These are phyloP conservation scores for Fissipunctia ypsillon DNA, from an alignment of 2,888 invertebrate species.

Conservation along the genomic window DNA sequence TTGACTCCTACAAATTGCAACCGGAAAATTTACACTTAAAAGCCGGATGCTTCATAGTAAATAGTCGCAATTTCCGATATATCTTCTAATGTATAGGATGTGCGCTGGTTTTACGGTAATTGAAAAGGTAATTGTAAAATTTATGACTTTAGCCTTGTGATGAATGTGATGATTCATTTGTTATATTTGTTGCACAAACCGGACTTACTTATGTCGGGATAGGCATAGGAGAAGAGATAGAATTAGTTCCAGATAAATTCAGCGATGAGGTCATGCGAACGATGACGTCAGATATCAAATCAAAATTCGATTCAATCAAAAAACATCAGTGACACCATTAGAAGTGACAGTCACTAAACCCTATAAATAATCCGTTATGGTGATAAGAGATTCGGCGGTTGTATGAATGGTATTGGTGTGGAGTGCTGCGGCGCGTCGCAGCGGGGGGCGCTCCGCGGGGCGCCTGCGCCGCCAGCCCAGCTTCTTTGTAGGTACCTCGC, in stretches of 20 bases:
- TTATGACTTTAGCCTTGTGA: constrained; percentile 67
- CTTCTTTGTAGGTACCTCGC: constrained; percentile 70
- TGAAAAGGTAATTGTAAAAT: constrained; percentile 65
- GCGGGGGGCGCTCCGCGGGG: constrained; percentile 76
- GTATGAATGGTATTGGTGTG: constrained; percentile 83
- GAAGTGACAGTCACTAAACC: constrained; percentile 75
- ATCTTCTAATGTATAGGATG: constrained; percentile 82
- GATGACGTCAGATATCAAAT: constrained; percentile 16
- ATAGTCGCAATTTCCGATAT: constrained; percentile 88
- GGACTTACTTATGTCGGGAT: not conserved
- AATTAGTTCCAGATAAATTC: not conserved
- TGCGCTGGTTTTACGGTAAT: constrained; percentile 76
- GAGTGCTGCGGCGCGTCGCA: constrained; percentile 59
- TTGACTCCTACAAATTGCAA: constrained; percentile 85
- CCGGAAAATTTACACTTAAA: constrained; percentile 90
- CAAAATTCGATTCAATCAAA: constrained; percentile 32
- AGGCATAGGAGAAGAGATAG: not conserved
- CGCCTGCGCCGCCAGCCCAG: constrained; percentile 72
- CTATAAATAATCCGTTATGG: constrained; percentile 75
- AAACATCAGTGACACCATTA: constrained; percentile 52
- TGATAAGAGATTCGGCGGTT: constrained; percentile 77
- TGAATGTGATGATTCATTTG: constrained; percentile 47
- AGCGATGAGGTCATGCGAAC: not conserved
- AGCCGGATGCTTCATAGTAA: constrained; percentile 86
- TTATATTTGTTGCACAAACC: constrained; percentile 16